A percentile compares a stretch with the other conserved stretches of the same genome.
Conservation (phyloP, 2,113 vertebrate species). For the Bos indicus region DNA sequence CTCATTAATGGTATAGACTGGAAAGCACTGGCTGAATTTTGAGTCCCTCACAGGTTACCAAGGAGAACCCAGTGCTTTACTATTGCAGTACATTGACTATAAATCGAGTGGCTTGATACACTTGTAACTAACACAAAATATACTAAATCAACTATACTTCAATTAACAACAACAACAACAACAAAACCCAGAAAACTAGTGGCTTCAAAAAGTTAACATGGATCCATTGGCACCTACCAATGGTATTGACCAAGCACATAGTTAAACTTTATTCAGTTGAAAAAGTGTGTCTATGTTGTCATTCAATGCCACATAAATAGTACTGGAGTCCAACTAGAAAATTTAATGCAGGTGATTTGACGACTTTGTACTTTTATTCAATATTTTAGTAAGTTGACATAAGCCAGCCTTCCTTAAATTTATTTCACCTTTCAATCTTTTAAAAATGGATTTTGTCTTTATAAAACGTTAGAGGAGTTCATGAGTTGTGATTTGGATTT, state of each 20-base stretch:
- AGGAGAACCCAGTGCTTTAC: not conserved
- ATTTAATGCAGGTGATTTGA: not conserved
- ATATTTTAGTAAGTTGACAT: not conserved
- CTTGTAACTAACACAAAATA: not conserved
- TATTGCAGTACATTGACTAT: not conserved
- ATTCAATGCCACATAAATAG: not conserved
- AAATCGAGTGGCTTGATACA: not conserved
- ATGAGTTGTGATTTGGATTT: not conserved
- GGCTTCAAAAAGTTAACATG: not conserved
- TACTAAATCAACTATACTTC: not conserved
- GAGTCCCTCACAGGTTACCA: not conserved
- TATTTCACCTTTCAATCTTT: not conserved
- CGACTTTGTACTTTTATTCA: not conserved
- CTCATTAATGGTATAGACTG: not conserved
- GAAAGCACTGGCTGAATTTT: not conserved
- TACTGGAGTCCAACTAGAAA: not conserved
- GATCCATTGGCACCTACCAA: not conserved
- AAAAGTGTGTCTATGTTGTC: not conserved
- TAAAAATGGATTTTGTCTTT: not conserved
- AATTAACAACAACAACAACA: not conserved
- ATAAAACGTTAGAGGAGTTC: not conserved
- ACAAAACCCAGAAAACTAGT: not conserved
- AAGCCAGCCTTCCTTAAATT: not conserved
- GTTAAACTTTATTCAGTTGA: not conserved
- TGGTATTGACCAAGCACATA: not conserved